A percentile compares a stretch with the other conserved stretches of the same genome.
phyloP scores from a whole-genome alignment of 2,888 invertebrate genomes.

The Cremastinae sp. region DNA sequence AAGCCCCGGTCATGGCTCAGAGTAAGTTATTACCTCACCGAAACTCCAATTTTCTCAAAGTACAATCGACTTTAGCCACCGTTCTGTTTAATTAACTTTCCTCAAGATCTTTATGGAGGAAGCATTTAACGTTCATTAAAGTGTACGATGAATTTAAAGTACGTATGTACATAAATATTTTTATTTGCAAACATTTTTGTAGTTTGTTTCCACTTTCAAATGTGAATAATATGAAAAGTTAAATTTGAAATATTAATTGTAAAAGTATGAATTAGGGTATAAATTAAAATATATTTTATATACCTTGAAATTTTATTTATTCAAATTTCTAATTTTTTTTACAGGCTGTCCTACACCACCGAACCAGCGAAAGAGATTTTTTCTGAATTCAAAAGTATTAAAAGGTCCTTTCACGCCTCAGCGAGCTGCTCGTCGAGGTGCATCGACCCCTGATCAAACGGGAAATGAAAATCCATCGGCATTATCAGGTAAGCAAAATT shows the following conservation, averaged over 20 bases:
- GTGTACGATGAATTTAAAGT: background rate
- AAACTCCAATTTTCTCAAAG: conserved; percentile 33
- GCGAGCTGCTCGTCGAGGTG: conserved; percentile 73
- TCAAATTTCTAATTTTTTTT: conserved; percentile 42
- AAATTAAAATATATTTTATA: no score
- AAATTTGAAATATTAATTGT: background rate
- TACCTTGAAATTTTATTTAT: background rate
- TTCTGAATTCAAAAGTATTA: conserved; percentile 90
- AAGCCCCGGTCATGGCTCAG: conserved; percentile 84
- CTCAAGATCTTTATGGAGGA: background rate
- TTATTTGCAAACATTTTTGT: no score
- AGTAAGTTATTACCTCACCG: conserved; percentile 79
- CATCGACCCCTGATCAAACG: conserved; percentile 73
- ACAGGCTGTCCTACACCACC: conserved; percentile 89
- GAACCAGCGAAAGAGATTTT: conserved; percentile 88
- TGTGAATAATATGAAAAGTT: no score
- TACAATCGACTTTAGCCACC: conserved; percentile 12
- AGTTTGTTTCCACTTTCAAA: no score
- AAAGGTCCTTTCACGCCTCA: conserved; percentile 87
- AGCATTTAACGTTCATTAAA: background rate
- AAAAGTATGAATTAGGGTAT: no score
- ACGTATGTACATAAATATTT: no score
- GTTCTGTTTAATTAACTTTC: conserved; percentile 1
- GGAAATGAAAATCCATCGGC: conserved; percentile 85
- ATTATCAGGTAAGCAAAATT: conserved; percentile 84